phyloP scores from a whole-genome alignment of 2,113 vertebrate species.

The Athene noctua region DNA sequence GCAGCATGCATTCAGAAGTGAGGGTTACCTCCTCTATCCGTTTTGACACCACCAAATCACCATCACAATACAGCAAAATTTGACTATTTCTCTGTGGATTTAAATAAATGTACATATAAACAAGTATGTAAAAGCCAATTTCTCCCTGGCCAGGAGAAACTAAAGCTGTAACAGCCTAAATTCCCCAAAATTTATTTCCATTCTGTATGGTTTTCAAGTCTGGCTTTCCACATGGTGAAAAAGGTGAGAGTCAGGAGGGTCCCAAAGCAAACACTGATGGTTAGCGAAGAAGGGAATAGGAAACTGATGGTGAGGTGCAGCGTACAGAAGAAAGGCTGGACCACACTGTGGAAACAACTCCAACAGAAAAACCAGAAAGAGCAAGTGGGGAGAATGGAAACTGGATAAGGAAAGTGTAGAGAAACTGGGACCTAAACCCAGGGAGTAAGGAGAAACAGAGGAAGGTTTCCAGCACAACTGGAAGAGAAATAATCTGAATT shows the following conservation, averaged over 20 bases:
- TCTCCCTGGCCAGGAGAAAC: neutral
- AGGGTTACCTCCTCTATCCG: neutral
- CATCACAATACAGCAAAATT: neutral
- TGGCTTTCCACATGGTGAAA: neutral
- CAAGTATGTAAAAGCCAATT: neutral
- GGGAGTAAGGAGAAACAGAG: neutral
- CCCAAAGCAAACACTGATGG: accelerated
- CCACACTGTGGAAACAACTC: accelerated
- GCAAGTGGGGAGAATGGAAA: neutral
- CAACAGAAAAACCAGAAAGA: neutral
- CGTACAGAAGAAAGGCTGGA: neutral
- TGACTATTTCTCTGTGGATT: neutral
- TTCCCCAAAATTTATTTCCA: neutral
- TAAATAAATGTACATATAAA: neutral
- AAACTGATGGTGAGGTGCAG: neutral
- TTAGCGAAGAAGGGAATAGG: neutral
- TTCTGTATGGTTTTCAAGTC: neutral
- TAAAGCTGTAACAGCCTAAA: neutral
- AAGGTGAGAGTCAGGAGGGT: neutral
- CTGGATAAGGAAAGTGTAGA: neutral
- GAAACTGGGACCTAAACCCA: neutral
- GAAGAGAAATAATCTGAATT: neutral
- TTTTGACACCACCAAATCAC: neutral
- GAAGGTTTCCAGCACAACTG: neutral
- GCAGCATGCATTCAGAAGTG: neutral